Evolutionary conservation across 2,888 invertebrate species (phyloP).

Genomic region (Protophormia terraenovae): DNA sequence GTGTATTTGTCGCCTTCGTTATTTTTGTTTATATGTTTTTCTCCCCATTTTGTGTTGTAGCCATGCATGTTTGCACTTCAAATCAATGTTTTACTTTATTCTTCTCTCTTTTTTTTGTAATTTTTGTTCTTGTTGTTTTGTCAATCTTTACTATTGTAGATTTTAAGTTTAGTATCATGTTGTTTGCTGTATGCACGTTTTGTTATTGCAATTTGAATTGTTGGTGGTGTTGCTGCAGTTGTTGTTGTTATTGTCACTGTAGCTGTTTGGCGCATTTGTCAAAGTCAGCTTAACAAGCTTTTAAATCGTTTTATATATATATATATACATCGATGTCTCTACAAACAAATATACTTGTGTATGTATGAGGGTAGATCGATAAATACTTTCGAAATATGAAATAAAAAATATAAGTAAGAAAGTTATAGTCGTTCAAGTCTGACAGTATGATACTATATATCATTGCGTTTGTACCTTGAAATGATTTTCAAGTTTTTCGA

Average conservation of each 20-base stretch:
- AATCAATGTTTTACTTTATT: constrained; percentile 43
- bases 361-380: too few species aligned
- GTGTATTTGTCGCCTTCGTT: neutral
- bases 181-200: constrained; percentile 2
- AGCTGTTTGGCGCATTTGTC: constrained; percentile 67
- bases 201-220: constrained; percentile 37
- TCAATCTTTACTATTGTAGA: constrained; percentile 50
- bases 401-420: too few species aligned
- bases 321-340: neutral
- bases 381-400: too few species aligned
- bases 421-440: too few species aligned
- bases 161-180: constrained; percentile 43
- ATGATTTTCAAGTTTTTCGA: too few species aligned
- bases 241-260: constrained; percentile 12
- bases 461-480: too few species aligned
- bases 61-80: constrained; percentile 37
- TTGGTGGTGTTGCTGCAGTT: neutral
- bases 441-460: too few species aligned
- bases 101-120: neutral
- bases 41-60: neutral
- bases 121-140: constrained; percentile 26
- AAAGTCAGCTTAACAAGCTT: constrained; percentile 71
- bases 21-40: neutral
- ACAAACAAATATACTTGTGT: too few species aligned
- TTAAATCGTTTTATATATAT: constrained; percentile 50